Conservation (phyloP, 92 coral and sea anemone genomes). For the Phymanthus crucifer region DNA sequence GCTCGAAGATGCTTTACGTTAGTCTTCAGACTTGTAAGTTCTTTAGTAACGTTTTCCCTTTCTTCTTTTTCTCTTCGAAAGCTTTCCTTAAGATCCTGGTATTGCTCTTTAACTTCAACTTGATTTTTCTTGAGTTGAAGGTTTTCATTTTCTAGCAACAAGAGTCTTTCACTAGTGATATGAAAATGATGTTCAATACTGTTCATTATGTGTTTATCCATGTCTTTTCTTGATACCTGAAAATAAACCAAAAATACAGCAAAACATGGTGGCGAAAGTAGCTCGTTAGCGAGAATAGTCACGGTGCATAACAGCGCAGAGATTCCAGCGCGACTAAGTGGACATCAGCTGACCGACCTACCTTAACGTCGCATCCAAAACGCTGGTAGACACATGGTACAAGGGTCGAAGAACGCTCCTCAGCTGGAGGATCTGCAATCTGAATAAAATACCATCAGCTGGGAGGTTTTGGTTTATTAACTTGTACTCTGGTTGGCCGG, state of each 20-base stretch:
- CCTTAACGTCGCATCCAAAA: background rate
- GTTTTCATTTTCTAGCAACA: background rate
- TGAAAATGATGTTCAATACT: background rate
- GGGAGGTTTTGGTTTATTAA: background rate
- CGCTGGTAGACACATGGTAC: conserved; percentile 5
- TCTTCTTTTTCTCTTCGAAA: background rate
- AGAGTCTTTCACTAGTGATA: background rate
- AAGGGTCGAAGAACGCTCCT: background rate
- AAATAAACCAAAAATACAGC: background rate
- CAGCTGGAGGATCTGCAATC: background rate
- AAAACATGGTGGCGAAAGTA: background rate
- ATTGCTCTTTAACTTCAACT: background rate
- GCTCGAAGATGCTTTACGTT: background rate
- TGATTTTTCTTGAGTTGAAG: background rate
- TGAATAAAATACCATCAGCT: too few relatives aligned
- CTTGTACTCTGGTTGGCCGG: background rate
- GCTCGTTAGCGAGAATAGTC: background rate
- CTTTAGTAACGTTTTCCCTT: background rate
- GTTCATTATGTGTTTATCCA: background rate
- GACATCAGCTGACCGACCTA: background rate
- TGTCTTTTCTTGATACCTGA: background rate
- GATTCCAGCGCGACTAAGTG: background rate
- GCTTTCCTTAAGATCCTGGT: background rate
- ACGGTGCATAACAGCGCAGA: background rate
- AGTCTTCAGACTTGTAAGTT: background rate